Base-by-base conservation (phyloP, 2,888 invertebrate genomes). In the Omphaloscelis lunosa region DNA sequence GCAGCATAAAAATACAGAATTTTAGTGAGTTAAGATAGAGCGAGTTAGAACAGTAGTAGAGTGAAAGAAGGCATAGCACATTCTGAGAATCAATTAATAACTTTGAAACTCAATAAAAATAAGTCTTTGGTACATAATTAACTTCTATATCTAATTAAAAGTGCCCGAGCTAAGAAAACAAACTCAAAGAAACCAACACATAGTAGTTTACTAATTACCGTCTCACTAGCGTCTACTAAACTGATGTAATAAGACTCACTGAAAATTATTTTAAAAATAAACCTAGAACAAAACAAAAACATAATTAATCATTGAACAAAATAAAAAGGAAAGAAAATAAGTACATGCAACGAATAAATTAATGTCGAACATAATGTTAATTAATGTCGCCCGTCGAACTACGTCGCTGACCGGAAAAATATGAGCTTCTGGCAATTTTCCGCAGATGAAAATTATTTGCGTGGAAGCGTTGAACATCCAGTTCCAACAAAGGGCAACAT, bases 221-320 rank as follows among this genome's bases (percentile, higher is more conserved):
- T 56, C 72, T 68, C n/a, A 17, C 66, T 84, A 84, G 84, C 84
- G 17, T 71, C 73, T 79, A 84, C 75, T 20, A 62, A 72, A 77
- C n/a, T 17, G 39, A 77, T 59, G n/a, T 39, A 67, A 67, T 48
- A 66, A 41, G 68, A 84, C 78, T 83, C 82, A 83, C 75, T 62
- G 72, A 83, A 51, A 63, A 86, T 86, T 85, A 69, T 69, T 90
- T 93, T 93, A 96, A 95, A 96, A 95, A 91, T 96, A 96, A 95
- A 96, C 94, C 96, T 96, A 96, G 93, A 96, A 96, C 93, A 96
- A 95, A 94, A 91, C 39, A 83, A 90, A 91, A 91, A 87, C 72
- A 79, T 79, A 71, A 82, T 82, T 87, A 79, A 86, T 87, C 62
- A 68, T 62, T 56, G n/a, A 84, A 83, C 59, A 66, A 72, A 71